These are phyloP conservation scores for Myioborus melanocephalus DNA, from an alignment of 2,797 vertebrate species.

Conservation along the genomic window DNA sequence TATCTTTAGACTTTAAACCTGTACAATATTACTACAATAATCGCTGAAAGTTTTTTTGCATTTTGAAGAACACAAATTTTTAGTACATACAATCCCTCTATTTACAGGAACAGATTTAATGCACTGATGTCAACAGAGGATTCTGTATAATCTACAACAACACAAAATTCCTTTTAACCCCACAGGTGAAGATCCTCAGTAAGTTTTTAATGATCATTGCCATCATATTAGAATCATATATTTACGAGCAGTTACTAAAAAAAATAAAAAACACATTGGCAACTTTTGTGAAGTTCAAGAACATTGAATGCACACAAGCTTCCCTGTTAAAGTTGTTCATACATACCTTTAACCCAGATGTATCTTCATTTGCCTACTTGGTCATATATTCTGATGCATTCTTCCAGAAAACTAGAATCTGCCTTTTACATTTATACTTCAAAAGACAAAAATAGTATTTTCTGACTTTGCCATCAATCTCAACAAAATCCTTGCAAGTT, in stretches of 20 bases:
- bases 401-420: not conserved
- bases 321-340: not conserved
- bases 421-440: not conserved
- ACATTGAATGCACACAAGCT: not conserved
- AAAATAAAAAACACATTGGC: no score
- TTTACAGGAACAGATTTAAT: not conserved
- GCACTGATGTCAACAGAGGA: not conserved
- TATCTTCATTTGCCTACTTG: not conserved
- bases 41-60: rapidly evolving
- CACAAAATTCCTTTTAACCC: not conserved
- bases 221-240: not conserved
- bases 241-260: not conserved
- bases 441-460: not conserved
- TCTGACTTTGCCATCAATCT: not conserved
- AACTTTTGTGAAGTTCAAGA: not conserved
- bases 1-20: not conserved
- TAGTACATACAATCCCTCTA: not conserved
- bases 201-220: not conserved
- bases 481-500: not conserved
- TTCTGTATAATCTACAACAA: not conserved
- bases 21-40: not conserved
- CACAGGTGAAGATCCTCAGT: not conserved
- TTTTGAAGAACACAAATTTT: not conserved
- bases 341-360: not conserved
- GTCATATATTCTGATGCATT: no score